Conservation (phyloP, 2,888 invertebrate genomes). For the Hydrotaea cyrtoneurina region DNA sequence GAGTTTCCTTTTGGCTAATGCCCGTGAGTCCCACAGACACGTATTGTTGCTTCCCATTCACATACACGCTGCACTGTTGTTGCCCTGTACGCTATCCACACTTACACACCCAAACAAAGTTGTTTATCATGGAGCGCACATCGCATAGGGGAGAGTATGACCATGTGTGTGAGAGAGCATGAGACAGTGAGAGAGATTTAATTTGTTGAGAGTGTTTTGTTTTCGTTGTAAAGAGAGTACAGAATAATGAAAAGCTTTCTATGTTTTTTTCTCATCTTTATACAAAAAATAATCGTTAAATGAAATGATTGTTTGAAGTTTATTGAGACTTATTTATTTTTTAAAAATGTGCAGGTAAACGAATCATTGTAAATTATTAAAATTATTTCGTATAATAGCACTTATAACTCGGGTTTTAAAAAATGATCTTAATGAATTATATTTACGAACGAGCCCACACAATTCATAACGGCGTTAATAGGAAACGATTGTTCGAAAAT, state of each 20-base stretch:
- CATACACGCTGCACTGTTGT: conserved; percentile 18
- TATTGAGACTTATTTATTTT: no score
- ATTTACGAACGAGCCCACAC: no score
- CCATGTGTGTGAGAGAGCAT: no score
- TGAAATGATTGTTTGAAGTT: no score
- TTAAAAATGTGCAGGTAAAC: no score
- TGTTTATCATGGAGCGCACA: background rate
- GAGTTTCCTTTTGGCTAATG: conserved; percentile 16
- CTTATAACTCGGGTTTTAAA: no score
- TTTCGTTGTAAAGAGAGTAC: background rate
- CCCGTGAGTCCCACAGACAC: conserved; percentile 13
- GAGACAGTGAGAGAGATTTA: background rate
- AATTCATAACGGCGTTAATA: no score
- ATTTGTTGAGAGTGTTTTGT: background rate
- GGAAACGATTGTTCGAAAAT: no score
- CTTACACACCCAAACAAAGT: background rate
- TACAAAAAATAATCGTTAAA: no score
- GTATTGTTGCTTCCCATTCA: conserved; percentile 54
- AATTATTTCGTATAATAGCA: no score
- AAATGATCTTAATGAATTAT: no score
- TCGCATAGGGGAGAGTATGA: background rate
- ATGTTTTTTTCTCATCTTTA: conserved; percentile 20
- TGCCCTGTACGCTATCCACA: background rate
- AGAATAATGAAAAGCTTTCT: conserved; percentile 25
- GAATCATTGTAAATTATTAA: no score